Base-by-base conservation (phyloP, 1,140 invertebrate genomes). In the Solenopsis fugax region DNA sequence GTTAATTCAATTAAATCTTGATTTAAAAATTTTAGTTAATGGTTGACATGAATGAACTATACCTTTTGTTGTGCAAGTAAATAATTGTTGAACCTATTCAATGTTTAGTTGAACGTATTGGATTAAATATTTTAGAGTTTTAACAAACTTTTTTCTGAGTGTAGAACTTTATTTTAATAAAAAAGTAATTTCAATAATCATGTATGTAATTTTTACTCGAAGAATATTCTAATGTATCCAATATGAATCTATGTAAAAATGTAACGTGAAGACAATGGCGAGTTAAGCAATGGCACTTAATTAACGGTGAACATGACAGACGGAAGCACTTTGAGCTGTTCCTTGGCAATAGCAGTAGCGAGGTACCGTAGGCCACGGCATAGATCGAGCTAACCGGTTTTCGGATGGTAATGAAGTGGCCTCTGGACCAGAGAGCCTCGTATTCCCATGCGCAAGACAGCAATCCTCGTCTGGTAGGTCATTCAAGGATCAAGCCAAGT, bases 351-450 rank as follows among this genome's bases (percentile, higher is more conserved):
- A 48, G 54, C 69, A 75, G 69, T 82, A 73, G 67, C 67, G n/a
- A 58, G 24, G 16, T 75, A 73, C 56, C 80, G 80, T 84, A 84
- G 80, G 56, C 69, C 24, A 81, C 65, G 78, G 37, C 78, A 81
- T 81, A 81, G 78, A 81, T 81, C 65, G 75, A 45, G 77, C 77
- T 50, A 84, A 84, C 80, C 80, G 80, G 80, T 84, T 84, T 84
- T 84, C 41, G 69, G 80, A 84, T 84, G 80, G 54, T 84, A 84
- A 84, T 84, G 52, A 84, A 84, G 80, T 73, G 80, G 80, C 69
- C 72, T 34, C 80, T 84, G 80, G 54, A 41, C 41, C 78, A 71
- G 21, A 60, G 69, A 58, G 54, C 24, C 69, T 73, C 62, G 77
- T 24, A 54, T 48, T 37, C 76, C 65, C 67, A 37, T 58, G 41